Evolutionary conservation across 2,888 invertebrate species (phyloP).

Genomic region (Caenorhabditis sulstoni): DNA sequence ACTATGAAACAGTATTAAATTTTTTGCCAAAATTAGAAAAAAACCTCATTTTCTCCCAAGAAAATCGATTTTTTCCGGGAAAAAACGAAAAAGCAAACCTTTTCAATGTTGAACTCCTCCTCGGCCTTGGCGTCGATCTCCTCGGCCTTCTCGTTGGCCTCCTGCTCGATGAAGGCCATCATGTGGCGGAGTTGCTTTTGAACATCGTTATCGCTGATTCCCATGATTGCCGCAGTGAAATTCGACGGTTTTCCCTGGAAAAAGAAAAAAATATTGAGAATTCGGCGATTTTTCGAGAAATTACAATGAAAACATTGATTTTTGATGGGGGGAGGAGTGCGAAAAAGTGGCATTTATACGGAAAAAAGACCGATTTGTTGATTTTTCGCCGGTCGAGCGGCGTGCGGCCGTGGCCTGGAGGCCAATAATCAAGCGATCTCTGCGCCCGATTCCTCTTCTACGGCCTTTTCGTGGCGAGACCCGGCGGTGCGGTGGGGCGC

Average conservation of each 20-base stretch:
- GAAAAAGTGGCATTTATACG: conserved; percentile 24
- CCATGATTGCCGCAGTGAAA: conserved; percentile 69
- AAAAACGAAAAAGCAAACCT: conserved; percentile 81
- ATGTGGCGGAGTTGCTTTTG: conserved; percentile 95
- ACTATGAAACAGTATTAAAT: no score
- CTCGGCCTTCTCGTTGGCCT: conserved; percentile 99
- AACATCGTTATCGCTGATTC: conserved; percentile 80
- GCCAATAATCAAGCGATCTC: conserved; percentile 59
- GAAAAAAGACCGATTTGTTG: conserved; percentile 41
- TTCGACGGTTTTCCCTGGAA: conserved; percentile 41
- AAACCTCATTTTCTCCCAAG: no score
- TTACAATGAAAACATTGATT: neutral
- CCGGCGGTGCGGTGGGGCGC: conserved; percentile 31
- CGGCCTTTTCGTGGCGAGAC: conserved; percentile 26
- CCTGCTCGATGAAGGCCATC: conserved; percentile 99
- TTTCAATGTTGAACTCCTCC: conserved; percentile 99
- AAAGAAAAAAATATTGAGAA: neutral
- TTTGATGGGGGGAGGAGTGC: neutral
- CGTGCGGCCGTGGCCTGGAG: conserved; percentile 18
- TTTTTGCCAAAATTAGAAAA: no score
- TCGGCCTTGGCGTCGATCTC: conserved; percentile 99
- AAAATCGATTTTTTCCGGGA: conserved; percentile 3
- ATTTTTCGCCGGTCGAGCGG: conserved; percentile 46
- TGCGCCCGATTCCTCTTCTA: conserved; percentile 36
- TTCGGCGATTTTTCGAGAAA: neutral